phyloP scores from a whole-genome alignment of 2,113 vertebrate species.

The Phylloscopus whistleri region DNA sequence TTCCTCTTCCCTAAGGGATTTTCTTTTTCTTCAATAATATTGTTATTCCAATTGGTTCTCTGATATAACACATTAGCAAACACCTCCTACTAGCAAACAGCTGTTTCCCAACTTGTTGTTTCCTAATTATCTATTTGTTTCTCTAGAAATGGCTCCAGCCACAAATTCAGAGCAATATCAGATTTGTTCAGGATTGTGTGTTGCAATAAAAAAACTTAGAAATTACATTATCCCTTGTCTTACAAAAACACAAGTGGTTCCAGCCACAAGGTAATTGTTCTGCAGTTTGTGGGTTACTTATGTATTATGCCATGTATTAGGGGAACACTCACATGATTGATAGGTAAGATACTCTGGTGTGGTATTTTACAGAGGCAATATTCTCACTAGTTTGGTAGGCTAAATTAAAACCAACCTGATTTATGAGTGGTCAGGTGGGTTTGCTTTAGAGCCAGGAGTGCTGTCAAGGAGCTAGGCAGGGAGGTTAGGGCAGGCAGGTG shows the following conservation, averaged over 20 bases:
- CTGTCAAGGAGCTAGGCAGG: neutral
- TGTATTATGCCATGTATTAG: neutral
- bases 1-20: neutral
- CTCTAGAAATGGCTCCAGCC: neutral
- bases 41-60: neutral
- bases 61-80: neutral
- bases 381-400: neutral
- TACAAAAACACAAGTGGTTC: neutral
- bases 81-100: neutral
- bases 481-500: neutral
- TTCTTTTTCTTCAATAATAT: neutral
- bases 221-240: neutral
- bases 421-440: neutral
- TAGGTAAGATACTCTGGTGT: neutral
- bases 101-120: neutral
- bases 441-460: neutral
- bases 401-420: neutral
- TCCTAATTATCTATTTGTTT: neutral
- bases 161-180: neutral
- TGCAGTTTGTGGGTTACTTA: neutral
- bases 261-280: neutral
- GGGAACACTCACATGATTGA: neutral
- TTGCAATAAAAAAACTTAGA: neutral
- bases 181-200: accelerated
- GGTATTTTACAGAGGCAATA: neutral